Percentiles rank a stretch among this genome's conserved stretches.
Conservation (phyloP, 2,113 vertebrate species). For the Dasyurus viverrinus region DNA sequence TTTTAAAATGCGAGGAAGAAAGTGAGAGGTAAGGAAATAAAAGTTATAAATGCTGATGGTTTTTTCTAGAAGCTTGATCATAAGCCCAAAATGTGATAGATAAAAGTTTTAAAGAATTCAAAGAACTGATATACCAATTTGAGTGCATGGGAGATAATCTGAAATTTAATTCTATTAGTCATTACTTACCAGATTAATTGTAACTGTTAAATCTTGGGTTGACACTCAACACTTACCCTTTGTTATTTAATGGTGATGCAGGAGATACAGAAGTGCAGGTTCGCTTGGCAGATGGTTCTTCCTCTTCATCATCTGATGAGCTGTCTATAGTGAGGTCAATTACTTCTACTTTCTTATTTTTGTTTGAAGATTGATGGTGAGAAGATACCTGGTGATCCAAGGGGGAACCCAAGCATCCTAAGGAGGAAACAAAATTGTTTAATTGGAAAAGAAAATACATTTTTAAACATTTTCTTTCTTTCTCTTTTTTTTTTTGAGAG, state of each 20-base stretch:
- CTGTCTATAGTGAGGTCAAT: constrained; percentile 98
- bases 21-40: not conserved
- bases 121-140: not conserved
- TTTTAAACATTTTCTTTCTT: not conserved
- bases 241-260: constrained; percentile 91
- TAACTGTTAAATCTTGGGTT: not conserved
- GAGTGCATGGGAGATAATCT: not conserved
- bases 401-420: constrained; percentile 89
- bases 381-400: constrained; percentile 89
- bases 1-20: not conserved
- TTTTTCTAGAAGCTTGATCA: not conserved
- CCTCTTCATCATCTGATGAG: constrained; percentile 95
- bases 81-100: not conserved
- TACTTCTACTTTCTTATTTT: constrained; percentile 95
- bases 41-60: not conserved
- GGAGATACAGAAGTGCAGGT: constrained; percentile 94
- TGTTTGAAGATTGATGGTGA: constrained; percentile 87
- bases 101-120: not conserved
- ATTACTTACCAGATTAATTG: constrained; percentile 1
- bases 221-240: constrained; percentile 87
- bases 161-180: constrained; percentile 27
- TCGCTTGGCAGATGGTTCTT: constrained; percentile 92
- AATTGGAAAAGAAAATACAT: not conserved
- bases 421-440: not conserved
- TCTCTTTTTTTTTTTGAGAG: not conserved